phyloP scores from a whole-genome alignment of 1,140 invertebrate genomes.

The Carcinoscorpius rotundicauda region DNA sequence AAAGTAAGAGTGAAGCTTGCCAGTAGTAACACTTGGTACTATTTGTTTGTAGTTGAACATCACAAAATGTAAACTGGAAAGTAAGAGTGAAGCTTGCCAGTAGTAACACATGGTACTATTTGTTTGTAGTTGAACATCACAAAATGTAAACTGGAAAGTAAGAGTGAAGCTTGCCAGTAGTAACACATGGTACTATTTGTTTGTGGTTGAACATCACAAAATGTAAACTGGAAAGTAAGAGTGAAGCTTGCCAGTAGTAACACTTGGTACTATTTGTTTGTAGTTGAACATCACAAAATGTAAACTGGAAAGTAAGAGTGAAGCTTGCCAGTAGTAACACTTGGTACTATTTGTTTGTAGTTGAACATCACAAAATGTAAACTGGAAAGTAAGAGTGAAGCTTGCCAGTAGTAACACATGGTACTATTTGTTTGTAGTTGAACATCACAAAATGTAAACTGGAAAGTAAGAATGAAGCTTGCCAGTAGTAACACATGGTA shows the following conservation, averaged over 20 bases:
- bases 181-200: no score
- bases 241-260: no score
- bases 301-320: constrained; percentile 65
- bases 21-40: no score
- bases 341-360: no score
- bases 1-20: constrained; percentile 68
- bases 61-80: constrained; percentile 50
- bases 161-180: constrained; percentile 66
- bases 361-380: constrained; percentile 39
- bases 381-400: constrained; percentile 65
- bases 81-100: constrained; percentile 68
- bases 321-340: no score
- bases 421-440: constrained; percentile 17
- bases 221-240: constrained; percentile 64
- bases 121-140: constrained; percentile 18
- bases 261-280: no score
- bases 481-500: no score
- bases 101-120: no score
- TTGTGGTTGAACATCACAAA: constrained; percentile 19
- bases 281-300: constrained; percentile 30
- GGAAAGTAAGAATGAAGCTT: constrained; percentile 65
- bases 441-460: constrained; percentile 44
- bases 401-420: no score
- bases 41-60: constrained; percentile 19
- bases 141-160: constrained; percentile 57